Percentiles rank a stretch among this genome's conserved stretches.
Conservation (phyloP, 1,140 invertebrate genomes). For the Belonocnema kinseyi region DNA sequence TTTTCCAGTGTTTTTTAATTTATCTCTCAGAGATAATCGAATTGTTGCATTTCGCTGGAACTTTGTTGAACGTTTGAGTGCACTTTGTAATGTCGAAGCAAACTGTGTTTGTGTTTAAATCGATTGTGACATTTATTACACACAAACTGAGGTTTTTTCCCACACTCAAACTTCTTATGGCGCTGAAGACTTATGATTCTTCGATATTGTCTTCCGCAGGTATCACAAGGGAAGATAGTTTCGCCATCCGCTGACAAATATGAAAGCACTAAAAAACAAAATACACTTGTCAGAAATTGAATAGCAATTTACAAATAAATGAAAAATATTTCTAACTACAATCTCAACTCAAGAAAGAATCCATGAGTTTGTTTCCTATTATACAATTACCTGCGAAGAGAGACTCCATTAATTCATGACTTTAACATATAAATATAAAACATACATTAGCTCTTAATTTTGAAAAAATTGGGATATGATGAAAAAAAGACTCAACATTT, state of each 20-base stretch:
- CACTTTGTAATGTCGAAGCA: constrained; percentile 66
- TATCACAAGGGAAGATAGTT: constrained; percentile 62
- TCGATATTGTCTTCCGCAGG: constrained; percentile 65
- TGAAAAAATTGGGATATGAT: constrained; percentile 16
- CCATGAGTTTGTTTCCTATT: too few relatives aligned
- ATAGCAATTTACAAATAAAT: neutral
- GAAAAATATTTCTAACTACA: too few relatives aligned
- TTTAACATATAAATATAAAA: neutral
- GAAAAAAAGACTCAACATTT: constrained; percentile 55
- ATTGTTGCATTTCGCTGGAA: constrained; percentile 68
- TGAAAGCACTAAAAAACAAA: constrained; percentile 54
- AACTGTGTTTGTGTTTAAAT: constrained; percentile 71
- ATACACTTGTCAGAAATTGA: constrained; percentile 7
- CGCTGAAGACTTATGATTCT: constrained; percentile 67
- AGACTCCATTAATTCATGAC: too few relatives aligned
- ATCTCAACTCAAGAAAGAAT: too few relatives aligned
- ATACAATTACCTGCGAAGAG: too few relatives aligned
- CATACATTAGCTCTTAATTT: neutral
- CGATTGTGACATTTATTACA: constrained; percentile 65
- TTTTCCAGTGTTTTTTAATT: neutral
- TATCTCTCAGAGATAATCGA: constrained; percentile 53
- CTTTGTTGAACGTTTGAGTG: constrained; percentile 34
- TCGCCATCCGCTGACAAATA: constrained; percentile 34
- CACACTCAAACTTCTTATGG: constrained; percentile 69
- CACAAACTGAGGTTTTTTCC: constrained; percentile 68